Evolutionary conservation across 2,888 invertebrate genomes (phyloP).

Genomic region (Caenorhabditis becei): DNA sequence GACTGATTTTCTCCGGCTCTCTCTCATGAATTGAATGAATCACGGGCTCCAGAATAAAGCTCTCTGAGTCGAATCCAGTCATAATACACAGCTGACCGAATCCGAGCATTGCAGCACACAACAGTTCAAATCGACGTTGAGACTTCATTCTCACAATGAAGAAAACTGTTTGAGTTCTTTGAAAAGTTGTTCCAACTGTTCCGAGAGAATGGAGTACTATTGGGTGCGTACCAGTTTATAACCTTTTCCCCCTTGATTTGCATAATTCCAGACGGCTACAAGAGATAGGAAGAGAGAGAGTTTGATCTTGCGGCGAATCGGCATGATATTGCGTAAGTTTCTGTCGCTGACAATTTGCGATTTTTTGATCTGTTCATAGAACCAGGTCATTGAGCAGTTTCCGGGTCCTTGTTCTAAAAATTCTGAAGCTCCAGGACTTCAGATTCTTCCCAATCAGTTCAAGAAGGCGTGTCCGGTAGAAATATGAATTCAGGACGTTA

Average conservation of each 20-base stretch:
- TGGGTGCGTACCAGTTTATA: neutral
- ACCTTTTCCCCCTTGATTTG: neutral
- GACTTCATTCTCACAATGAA: neutral
- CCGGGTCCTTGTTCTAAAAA: too few species aligned
- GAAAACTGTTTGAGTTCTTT: too few species aligned
- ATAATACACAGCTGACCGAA: slow-evolving; percentile 70
- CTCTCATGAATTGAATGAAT: slow-evolving; percentile 71
- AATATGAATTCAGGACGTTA: too few species aligned
- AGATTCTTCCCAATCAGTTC: too few species aligned
- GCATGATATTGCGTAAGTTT: neutral
- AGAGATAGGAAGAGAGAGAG: too few species aligned
- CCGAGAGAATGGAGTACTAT: neutral
- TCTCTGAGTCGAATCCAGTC: slow-evolving; percentile 59
- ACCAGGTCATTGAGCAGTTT: too few species aligned
- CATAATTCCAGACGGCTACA: neutral
- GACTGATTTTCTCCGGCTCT: slow-evolving; percentile 58
- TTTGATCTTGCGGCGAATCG: neutral
- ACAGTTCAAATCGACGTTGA: slow-evolving; percentile 44
- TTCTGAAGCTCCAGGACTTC: too few species aligned
- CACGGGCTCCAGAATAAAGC: slow-evolving; percentile 70
- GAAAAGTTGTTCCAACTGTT: neutral
- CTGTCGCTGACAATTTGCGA: neutral
- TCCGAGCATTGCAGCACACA: slow-evolving; percentile 65
- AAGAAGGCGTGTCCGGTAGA: too few species aligned
- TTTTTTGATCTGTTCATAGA: neutral